Percentiles rank a stretch among this genome's conserved stretches.
These are phyloP conservation scores for Schizaphis graminum DNA, from an alignment of 2,888 invertebrate species.

Conservation along the genomic window DNA sequence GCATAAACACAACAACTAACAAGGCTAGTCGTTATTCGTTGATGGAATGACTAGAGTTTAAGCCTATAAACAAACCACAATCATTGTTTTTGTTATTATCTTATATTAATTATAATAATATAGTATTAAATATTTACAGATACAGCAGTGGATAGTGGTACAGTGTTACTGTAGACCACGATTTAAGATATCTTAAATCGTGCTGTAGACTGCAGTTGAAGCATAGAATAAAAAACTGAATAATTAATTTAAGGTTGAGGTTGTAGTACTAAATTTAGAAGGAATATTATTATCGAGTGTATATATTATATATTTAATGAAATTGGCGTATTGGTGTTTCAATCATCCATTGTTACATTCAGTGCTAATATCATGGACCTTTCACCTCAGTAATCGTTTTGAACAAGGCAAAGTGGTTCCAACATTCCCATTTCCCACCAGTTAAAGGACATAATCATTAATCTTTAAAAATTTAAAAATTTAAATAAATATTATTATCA, in stretches of 20 bases:
- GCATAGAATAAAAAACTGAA: not conserved
- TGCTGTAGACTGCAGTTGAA: not conserved
- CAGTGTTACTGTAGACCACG: not conserved
- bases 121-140: not conserved
- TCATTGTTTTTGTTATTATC: not conserved
- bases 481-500: not conserved
- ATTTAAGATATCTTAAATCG: no score
- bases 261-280: not conserved
- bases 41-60: not conserved
- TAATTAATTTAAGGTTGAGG: not conserved
- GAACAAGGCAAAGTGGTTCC: not conserved
- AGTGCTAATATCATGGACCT: not conserved
- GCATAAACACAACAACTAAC: not conserved
- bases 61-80: not conserved
- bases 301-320: not conserved
- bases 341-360: not conserved
- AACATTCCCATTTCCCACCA: not conserved
- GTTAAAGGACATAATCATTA: not conserved
- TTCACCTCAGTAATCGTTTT: not conserved
- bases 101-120: not conserved
- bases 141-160: not conserved
- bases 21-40: not conserved
- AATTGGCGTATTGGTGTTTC: not conserved
- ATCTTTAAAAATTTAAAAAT: not conserved
- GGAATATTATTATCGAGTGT: not conserved